Evolutionary conservation across 2,797 vertebrate species (phyloP).

Genomic region (Micropoecilia bifurca): DNA sequence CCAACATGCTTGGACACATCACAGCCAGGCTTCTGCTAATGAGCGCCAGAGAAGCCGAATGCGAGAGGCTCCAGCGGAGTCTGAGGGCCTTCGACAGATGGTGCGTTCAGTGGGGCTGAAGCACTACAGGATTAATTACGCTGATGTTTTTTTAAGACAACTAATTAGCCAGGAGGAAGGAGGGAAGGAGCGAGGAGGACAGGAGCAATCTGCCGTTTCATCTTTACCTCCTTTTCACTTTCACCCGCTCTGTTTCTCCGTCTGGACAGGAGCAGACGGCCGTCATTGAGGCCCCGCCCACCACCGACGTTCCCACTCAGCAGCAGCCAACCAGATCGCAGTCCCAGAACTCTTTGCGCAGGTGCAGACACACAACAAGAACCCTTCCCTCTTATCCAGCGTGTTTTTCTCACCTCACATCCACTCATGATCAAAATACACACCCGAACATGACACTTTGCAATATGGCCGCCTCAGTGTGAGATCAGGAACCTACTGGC

Average conservation of each 20-base stretch:
- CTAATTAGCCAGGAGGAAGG: conserved; percentile 66
- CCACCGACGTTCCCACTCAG: conserved; percentile 54
- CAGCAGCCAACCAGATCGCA: conserved; percentile 59
- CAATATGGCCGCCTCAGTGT: conserved; percentile 59
- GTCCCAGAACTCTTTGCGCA: conserved; percentile 73
- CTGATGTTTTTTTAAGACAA: conserved; percentile 55
- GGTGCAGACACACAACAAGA: conserved; percentile 57
- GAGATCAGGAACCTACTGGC: conserved; percentile 49
- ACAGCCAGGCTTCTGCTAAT: background rate
- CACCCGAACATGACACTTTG: conserved; percentile 29
- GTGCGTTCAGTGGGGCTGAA: conserved; percentile 48
- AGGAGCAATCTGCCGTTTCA: background rate
- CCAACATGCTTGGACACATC: background rate
- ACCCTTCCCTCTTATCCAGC: background rate
- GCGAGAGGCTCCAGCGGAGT: background rate
- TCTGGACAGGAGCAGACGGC: conserved; percentile 62
- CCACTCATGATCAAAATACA: conserved; percentile 16
- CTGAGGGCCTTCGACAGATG: conserved; percentile 60
- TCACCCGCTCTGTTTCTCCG: background rate
- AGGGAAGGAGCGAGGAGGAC: conserved; percentile 6
- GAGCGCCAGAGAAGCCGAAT: background rate
- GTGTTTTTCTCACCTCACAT: background rate
- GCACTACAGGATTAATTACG: conserved; percentile 78
- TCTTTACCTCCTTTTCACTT: background rate
- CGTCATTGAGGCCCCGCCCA: conserved; percentile 59